phyloP scores from a whole-genome alignment of 2,797 vertebrate species.

The Sus cebifrons region DNA sequence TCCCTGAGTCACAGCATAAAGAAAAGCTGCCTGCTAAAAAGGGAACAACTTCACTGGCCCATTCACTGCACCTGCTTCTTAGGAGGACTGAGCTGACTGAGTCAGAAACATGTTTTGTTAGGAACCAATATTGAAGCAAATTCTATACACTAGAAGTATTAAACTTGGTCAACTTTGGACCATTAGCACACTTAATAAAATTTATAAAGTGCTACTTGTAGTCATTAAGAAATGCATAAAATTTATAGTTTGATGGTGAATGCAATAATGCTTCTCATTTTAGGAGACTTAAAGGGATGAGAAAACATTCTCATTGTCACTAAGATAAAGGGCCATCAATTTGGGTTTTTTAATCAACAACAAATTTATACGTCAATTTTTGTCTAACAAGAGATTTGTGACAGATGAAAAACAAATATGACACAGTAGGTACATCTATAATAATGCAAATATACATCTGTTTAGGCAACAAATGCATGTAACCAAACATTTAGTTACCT shows the following conservation, averaged over 20 bases:
- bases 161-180: not conserved
- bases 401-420: not conserved
- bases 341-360: not conserved
- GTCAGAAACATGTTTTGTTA: not conserved
- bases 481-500: not conserved
- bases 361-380: not conserved
- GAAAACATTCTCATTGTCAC: not conserved
- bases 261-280: not conserved
- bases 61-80: not conserved
- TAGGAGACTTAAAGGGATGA: constrained; percentile 14
- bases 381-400: not conserved
- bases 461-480: not conserved
- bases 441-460: not conserved
- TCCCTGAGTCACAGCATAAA: not conserved
- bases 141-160: not conserved
- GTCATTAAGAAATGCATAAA: constrained; percentile 23
- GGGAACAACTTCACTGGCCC: not conserved
- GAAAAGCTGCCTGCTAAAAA: not conserved
- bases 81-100: not conserved
- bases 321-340: not conserved
- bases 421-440: not conserved
- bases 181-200: not conserved
- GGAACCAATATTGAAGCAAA: not conserved
- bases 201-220: not conserved
- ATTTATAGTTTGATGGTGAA: not conserved